These are phyloP conservation scores for Epiblema foenella DNA, from an alignment of 2,888 invertebrate genomes.

Conservation along the genomic window DNA sequence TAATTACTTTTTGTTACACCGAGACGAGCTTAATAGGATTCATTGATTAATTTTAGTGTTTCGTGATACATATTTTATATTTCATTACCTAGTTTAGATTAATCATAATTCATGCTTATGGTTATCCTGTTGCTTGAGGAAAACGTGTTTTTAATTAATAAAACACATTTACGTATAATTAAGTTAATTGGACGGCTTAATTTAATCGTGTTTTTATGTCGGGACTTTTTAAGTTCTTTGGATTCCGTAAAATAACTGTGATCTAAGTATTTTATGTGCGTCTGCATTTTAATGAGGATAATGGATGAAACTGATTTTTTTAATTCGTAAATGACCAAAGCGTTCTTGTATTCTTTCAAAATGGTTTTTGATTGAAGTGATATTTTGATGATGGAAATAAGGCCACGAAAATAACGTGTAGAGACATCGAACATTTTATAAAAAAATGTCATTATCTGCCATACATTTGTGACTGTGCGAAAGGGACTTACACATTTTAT, in stretches of 20 bases:
- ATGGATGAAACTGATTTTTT: background rate
- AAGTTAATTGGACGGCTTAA: conserved; percentile 30
- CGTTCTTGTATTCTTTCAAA: no score
- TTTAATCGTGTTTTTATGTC: conserved; percentile 12
- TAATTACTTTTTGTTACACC: conserved; percentile 28
- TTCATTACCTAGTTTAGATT: conserved; percentile 23
- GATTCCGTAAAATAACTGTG: background rate
- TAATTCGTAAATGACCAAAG: no score
- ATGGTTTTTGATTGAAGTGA: no score
- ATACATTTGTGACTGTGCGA: no score
- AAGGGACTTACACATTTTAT: no score
- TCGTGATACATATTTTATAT: conserved; percentile 2
- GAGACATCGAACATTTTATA: no score
- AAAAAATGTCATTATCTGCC: no score
- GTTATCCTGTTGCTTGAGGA: conserved; percentile 28
- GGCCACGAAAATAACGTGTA: no score
- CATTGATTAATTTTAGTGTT: conserved; percentile 31
- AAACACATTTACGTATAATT: conserved; percentile 32
- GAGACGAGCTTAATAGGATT: conserved; percentile 15
- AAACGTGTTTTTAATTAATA: conserved; percentile 38
- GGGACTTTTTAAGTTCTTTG: background rate
- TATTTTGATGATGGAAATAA: no score
- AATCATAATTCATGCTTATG: conserved; percentile 22
- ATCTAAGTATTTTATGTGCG: background rate
- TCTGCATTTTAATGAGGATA: background rate